Conservation (phyloP, 2,797 vertebrate genomes). For the Anabacerthia variegaticeps region DNA sequence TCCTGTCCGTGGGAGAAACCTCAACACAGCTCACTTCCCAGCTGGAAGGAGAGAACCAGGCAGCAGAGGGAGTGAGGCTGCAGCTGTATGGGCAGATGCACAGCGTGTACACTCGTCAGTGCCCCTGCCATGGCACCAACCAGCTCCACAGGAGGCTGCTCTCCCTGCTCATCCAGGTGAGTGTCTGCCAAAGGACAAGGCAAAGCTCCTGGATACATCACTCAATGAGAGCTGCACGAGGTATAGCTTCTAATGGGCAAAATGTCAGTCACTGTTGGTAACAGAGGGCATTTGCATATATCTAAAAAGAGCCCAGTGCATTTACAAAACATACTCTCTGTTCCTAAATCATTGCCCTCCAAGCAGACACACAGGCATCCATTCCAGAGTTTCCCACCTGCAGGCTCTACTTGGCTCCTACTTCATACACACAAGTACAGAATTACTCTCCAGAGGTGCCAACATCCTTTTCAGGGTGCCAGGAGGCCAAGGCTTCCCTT, state of each 20-base stretch:
- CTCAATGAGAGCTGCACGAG: not conserved
- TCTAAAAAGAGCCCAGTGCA: not conserved
- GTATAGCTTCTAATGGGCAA: not conserved
- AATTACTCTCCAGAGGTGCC: not conserved
- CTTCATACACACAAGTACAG: not conserved
- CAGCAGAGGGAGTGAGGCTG: constrained; percentile 35
- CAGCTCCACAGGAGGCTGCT: constrained; percentile 77
- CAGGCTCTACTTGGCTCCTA: not conserved
- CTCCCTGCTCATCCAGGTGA: constrained; percentile 43
- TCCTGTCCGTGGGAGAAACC: constrained; percentile 71
- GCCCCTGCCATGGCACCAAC: constrained; percentile 79
- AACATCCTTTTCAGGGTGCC: not conserved
- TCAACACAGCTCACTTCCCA: constrained; percentile 73
- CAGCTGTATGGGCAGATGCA: constrained; percentile 78
- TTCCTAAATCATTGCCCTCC: not conserved
- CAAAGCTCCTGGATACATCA: not conserved
- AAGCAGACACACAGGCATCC: not conserved
- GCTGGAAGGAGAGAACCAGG: not conserved
- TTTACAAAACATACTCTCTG: not conserved
- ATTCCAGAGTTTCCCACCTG: not conserved
- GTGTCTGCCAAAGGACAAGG: not conserved
- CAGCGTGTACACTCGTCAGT: constrained; percentile 74
- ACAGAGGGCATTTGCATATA: not conserved
- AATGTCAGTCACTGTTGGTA: not conserved
- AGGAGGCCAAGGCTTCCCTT: not conserved